These are phyloP conservation scores for Uropsilus gracilis DNA, from an alignment of 2,113 vertebrate species.

Conservation along the genomic window DNA sequence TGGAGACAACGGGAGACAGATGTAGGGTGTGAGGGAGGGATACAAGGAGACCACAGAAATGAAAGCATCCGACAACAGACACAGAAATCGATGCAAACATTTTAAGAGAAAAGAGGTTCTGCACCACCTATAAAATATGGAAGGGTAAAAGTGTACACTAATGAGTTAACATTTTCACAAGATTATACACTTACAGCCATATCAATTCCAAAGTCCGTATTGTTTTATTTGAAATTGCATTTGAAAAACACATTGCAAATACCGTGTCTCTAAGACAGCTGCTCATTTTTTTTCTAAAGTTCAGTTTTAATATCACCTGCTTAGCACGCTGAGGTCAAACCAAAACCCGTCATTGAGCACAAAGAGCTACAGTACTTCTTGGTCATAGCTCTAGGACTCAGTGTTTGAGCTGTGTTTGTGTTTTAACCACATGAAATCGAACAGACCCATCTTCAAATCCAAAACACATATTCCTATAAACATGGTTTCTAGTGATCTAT, in stretches of 20 bases:
- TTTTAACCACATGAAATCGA: constrained; percentile 61
- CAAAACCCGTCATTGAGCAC: background rate
- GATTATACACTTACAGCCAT: background rate
- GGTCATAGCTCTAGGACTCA: background rate
- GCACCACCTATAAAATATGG: background rate
- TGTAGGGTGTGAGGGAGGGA: no score
- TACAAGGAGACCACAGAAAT: no score
- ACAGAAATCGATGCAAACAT: no score
- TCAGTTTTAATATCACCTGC: background rate
- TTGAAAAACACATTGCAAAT: background rate
- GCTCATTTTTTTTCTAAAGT: background rate
- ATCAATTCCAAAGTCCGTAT: background rate
- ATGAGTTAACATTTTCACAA: background rate
- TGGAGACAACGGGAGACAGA: no score
- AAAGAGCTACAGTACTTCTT: background rate
- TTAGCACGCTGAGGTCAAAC: background rate
- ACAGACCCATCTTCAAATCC: constrained; percentile 60
- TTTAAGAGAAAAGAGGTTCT: background rate
- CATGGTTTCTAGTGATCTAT: constrained; percentile 58
- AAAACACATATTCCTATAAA: constrained; percentile 64
- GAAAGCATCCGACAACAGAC: no score
- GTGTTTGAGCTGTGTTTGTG: constrained; percentile 48
- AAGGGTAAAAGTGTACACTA: background rate
- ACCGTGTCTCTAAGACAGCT: background rate
- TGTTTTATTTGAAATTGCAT: constrained; percentile 23